Conservation (phyloP, 2,113 vertebrate species). For the Hylia prasina region DNA sequence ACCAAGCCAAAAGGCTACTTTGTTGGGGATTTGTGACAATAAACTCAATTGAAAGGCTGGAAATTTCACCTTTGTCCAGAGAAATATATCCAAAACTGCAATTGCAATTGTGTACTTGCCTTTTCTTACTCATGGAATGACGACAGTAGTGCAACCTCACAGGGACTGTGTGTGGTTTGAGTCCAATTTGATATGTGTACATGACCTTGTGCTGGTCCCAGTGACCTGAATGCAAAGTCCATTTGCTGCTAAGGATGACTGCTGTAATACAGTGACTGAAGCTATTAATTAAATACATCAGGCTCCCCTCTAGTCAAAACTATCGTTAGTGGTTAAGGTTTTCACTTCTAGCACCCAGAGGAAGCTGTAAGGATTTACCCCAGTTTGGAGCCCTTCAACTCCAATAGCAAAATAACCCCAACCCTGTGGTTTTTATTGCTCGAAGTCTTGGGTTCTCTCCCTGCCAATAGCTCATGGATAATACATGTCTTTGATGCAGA, state of each 20-base stretch:
- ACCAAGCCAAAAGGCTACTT: neutral
- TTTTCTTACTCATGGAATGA: neutral
- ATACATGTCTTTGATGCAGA: constrained; percentile 15
- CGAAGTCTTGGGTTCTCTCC: neutral
- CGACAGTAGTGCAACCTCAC: neutral
- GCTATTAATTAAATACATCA: neutral
- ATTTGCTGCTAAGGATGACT: neutral
- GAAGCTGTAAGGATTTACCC: neutral
- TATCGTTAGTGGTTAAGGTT: neutral
- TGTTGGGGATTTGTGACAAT: neutral
- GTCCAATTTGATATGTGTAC: accelerated
- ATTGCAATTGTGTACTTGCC: neutral
- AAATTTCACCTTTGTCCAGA: neutral
- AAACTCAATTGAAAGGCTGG: neutral
- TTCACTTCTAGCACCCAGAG: neutral
- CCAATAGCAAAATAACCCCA: neutral
- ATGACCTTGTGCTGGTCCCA: neutral
- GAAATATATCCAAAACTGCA: neutral
- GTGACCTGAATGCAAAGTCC: neutral
- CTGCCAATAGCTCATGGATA: neutral
- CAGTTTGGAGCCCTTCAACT: neutral
- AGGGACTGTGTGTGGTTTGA: neutral
- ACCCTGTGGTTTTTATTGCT: neutral
- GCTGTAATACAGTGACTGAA: neutral
- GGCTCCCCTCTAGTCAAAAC: neutral